phyloP scores from a whole-genome alignment of 2,797 vertebrate genomes.

The Remorina albescens region DNA sequence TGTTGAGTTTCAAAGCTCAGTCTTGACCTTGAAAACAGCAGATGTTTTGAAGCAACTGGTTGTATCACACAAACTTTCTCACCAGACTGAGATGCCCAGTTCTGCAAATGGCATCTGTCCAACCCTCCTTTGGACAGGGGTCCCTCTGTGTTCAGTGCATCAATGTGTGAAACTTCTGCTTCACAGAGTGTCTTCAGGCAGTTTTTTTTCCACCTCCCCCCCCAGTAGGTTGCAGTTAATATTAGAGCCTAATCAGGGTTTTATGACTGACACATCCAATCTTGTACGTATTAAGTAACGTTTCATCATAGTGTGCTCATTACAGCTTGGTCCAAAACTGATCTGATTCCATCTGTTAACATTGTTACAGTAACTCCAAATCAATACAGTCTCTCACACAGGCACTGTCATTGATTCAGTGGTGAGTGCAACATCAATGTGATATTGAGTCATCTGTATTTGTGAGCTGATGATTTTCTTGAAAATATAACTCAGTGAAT shows the following conservation, averaged over 20 bases:
- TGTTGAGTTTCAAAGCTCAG: not conserved
- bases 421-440: not conserved
- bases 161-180: not conserved
- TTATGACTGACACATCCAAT: not conserved
- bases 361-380: constrained; percentile 20
- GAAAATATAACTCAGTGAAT: not conserved
- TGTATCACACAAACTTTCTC: not conserved
- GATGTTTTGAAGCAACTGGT: not conserved
- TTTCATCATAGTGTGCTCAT: not conserved
- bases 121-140: not conserved
- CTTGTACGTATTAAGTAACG: not conserved
- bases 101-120: not conserved
- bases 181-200: not conserved
- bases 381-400: not conserved
- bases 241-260: not conserved
- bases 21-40: not conserved
- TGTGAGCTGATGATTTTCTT: not conserved
- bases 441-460: constrained; percentile 3
- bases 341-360: constrained; percentile 11
- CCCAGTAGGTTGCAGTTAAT: not conserved
- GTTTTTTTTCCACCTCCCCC: too few species aligned
- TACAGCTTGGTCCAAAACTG: not conserved
- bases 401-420: constrained; percentile 14
- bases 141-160: not conserved
- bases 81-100: not conserved